Evolutionary conservation across 2,113 vertebrate species (phyloP), one percentile per base, ranked within the genome.

Genomic region (Oryzias celebensis): DNA sequence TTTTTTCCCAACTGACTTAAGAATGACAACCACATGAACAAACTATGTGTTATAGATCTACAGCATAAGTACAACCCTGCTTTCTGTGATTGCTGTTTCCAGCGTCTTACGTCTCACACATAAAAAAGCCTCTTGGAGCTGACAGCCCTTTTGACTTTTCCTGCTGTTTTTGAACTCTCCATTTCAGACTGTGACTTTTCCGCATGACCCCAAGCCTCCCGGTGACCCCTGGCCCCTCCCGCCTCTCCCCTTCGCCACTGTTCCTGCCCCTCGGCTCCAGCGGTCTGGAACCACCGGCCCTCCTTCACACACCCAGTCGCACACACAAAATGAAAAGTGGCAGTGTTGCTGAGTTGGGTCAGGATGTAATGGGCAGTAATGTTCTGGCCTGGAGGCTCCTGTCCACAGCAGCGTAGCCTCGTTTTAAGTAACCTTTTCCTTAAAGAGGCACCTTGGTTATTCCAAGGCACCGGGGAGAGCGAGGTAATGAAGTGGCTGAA

Each of bases 301-400:
- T 80, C 74, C 68, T 75, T 75, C 81, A 73, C 78, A 73, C 76
- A 68, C 57, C 64, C 78, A 45, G 81, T 58, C 80, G 71, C 73
- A 67, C 14, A 65, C 75, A 80, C 58, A n/a, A 85, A 82, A 92
- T 83, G 70, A 89, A 78, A 88, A 85, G 85, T 89, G 90, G 85
- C 91, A 90, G 83, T 87, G 80, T 84, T 89, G 91, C 90, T 92
- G 90, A 91, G 86, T 83, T 89, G 78, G 85, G 83, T 78, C 72
- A 71, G 82, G 77, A 69, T 68, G 75, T 91, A 89, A 91, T 89
- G 84, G 83, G 70, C 81, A 77, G 72, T 86, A 83, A 88, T 88
- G 87, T 82, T 73, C 66, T 62, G 84, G 73, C 85, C 77, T 68
- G 52, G 24, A 85, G 77, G 76, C 71, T 67, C 71, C 78, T 77